A percentile compares a stretch with the other conserved stretches of the same genome.
Conservation (phyloP, 1,140 invertebrate genomes). For the Diabrotica virgifera region DNA sequence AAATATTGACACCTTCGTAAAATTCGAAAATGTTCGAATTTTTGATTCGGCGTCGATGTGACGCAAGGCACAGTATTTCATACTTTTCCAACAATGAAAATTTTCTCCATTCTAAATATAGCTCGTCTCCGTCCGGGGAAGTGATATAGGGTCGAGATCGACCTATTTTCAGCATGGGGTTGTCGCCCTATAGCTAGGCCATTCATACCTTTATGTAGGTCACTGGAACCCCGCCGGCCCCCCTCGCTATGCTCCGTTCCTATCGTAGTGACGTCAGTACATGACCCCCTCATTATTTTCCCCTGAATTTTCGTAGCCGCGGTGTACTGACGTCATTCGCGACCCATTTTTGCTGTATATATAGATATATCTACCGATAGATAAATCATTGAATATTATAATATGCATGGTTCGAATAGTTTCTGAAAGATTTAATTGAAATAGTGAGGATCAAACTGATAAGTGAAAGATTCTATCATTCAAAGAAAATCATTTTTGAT, state of each 20-base stretch:
- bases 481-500: too few species aligned
- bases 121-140: constrained; percentile 20
- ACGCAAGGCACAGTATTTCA: background rate
- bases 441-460: too few species aligned
- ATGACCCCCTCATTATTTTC: constrained; percentile 16
- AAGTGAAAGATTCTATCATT: too few species aligned
- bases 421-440: too few species aligned
- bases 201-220: constrained; percentile 45
- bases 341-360: constrained; percentile 12
- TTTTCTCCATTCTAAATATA: constrained; percentile 30
- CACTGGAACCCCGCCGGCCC: constrained; percentile 23
- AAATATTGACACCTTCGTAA: too few species aligned
- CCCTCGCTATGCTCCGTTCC: constrained; percentile 3
- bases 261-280: constrained; percentile 9
- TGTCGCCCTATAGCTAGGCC: constrained; percentile 42
- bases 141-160: constrained; percentile 15
- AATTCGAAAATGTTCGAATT: too few species aligned
- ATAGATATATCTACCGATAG: too few species aligned
- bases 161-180: constrained; percentile 36
- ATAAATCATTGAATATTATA: too few species aligned
- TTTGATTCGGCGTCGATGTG: too few species aligned
- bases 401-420: too few species aligned
- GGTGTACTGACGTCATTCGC: background rate
- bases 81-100: constrained; percentile 10
- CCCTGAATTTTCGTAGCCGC: constrained; percentile 11